Conservation (phyloP, 1,140 invertebrate genomes). For the Hyles vespertilio region DNA sequence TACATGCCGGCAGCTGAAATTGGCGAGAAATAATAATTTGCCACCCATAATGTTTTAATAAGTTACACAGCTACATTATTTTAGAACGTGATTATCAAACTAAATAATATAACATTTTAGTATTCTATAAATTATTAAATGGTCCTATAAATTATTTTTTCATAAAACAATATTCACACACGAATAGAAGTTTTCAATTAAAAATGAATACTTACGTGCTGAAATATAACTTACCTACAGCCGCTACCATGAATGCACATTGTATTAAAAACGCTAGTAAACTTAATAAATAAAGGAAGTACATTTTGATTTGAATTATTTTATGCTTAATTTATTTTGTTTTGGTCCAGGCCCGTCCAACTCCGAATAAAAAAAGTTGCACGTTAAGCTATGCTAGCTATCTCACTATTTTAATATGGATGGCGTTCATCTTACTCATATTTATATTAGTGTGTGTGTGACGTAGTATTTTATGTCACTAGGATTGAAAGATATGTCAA, state of each 20-base stretch:
- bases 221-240: conserved; percentile 41
- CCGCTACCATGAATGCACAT: conserved; percentile 41
- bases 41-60: too few relatives aligned
- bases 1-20: conserved; percentile 89
- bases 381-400: too few relatives aligned
- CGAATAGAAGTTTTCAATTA: not conserved
- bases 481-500: too few relatives aligned
- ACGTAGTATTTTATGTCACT: too few relatives aligned
- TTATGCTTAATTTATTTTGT: conserved; percentile 32
- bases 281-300: conserved; percentile 53
- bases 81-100: not conserved
- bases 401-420: too few relatives aligned
- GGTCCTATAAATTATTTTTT: too few relatives aligned
- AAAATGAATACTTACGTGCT: not conserved
- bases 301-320: conserved; percentile 35
- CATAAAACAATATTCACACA: not conserved
- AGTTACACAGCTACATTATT: not conserved
- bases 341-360: too few relatives aligned
- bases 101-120: not conserved
- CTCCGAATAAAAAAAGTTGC: too few relatives aligned
- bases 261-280: conserved; percentile 46
- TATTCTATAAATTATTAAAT: not conserved
- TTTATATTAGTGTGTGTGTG: too few relatives aligned
- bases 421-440: too few relatives aligned
- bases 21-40: not conserved